Conservation (phyloP, 1,140 invertebrate species). For the Scaptomyza montana region DNA sequence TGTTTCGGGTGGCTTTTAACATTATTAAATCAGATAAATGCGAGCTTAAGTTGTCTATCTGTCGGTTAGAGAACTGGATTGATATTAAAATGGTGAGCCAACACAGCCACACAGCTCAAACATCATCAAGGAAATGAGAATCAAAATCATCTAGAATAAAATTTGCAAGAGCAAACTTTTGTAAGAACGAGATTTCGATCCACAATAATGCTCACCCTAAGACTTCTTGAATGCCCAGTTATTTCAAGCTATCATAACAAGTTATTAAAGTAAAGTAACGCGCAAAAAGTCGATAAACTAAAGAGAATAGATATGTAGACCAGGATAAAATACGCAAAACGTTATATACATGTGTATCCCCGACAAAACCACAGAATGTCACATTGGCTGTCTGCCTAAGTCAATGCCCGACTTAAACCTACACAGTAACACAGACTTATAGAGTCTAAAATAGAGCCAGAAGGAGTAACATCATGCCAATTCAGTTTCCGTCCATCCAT, state of each 20-base stretch:
- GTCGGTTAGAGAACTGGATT: too few relatives aligned
- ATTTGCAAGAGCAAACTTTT: too few relatives aligned
- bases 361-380: not conserved
- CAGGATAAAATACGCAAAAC: constrained; percentile 1
- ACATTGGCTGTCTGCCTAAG: not conserved
- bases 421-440: constrained; percentile 1
- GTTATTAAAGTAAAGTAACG: too few relatives aligned
- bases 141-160: too few relatives aligned
- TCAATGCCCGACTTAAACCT: constrained; percentile 8
- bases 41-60: constrained; percentile 16
- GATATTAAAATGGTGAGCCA: too few relatives aligned
- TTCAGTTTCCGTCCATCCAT: constrained; percentile 32
- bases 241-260: constrained; percentile 48
- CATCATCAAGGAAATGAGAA: too few relatives aligned
- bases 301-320: constrained; percentile 26
- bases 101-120: too few relatives aligned
- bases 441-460: not conserved
- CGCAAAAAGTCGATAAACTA: constrained; percentile 42
- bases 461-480: constrained; percentile 13
- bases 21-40: constrained; percentile 71
- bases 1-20: constrained; percentile 67
- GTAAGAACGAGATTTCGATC: too few relatives aligned
- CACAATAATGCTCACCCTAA: too few relatives aligned
- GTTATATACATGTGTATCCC: not conserved
- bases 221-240: too few relatives aligned